Evolutionary conservation across 2,888 invertebrate genomes (phyloP).

Genomic region (Pilophorus perplexus): DNA sequence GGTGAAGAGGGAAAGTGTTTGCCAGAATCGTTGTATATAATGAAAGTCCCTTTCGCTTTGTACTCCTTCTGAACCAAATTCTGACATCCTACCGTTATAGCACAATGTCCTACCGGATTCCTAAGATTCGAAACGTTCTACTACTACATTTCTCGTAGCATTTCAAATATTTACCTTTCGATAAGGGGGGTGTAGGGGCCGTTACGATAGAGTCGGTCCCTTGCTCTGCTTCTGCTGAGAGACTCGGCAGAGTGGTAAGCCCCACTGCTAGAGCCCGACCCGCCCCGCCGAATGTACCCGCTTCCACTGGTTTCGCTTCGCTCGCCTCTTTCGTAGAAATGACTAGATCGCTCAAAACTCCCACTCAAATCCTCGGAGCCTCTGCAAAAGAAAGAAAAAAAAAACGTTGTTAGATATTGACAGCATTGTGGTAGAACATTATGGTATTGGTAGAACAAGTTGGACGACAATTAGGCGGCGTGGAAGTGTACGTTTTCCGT

Average conservation of each 20-base stretch:
- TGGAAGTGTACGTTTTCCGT: no score
- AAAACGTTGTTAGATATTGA: neutral
- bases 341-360: slow-evolving; percentile 57
- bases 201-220: slow-evolving; percentile 55
- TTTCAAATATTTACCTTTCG: slow-evolving; percentile 49
- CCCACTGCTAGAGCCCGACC: slow-evolving; percentile 45
- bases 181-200: slow-evolving; percentile 54
- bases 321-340: slow-evolving; percentile 57
- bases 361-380: slow-evolving; percentile 57
- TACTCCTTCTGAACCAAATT: no score
- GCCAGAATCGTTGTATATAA: no score
- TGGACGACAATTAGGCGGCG: neutral
- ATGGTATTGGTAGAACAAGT: no score
- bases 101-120: no score
- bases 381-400: slow-evolving; percentile 50
- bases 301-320: slow-evolving; percentile 49
- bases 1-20: no score
- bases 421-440: no score
- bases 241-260: slow-evolving; percentile 50
- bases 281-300: slow-evolving; percentile 50
- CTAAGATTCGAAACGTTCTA: no score
- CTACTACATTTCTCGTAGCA: no score
- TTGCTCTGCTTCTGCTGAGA: slow-evolving; percentile 51
- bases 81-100: no score
- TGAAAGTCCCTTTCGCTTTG: no score